Base-by-base conservation (phyloP, 2,797 vertebrate genomes). In the Oceanodroma leucorhoa region DNA sequence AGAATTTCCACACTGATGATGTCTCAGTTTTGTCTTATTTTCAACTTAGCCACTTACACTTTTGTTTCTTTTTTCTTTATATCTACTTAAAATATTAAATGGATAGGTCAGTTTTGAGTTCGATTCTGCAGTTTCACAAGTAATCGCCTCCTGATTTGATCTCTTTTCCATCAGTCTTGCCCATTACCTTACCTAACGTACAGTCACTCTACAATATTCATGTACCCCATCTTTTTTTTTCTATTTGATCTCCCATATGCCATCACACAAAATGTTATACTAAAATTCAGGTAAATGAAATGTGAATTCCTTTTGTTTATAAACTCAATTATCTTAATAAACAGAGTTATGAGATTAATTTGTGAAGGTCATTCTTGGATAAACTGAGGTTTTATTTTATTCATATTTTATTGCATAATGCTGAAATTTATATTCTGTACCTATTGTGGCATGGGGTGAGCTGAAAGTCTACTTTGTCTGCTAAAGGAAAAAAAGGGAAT, bases 61-160 rank as follows among this genome's bases (percentile, higher is more conserved):
- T 48, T 36, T 45, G 26, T 22, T 19, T 10, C 6, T 19, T 34
- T 40, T 9, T 10, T n/a, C 9, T 60, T 38, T 3, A 57, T 45
- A 40, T 5, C 11, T 6, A 26, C 18, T 76, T 32, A 41, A 70
- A 27, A 50, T 57, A 80, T 54, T 34, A 61, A 57, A 72, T 27
- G n/a, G n/a, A n/a, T 1, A 85, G 1, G 3, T 69, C 32, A 76
- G 9, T 76, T 88, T 82, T 83, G 38, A 50, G 13, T 41, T 64
- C 65, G 24, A 62, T 62, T 78, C 29, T 79, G 58, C 15, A 83
- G 46, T 66, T 83, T 50, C 12, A 41, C 7, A 53, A 34, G 7
- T 22, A 81, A 54, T 64, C 0, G 0, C 9, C 10, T 82, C 55
- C 30, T 0, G 2, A 23, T 57, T 4, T 41, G 16, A 2, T 30